Base-by-base conservation (phyloP, 2,113 vertebrate species). In the Solea senegalensis region DNA sequence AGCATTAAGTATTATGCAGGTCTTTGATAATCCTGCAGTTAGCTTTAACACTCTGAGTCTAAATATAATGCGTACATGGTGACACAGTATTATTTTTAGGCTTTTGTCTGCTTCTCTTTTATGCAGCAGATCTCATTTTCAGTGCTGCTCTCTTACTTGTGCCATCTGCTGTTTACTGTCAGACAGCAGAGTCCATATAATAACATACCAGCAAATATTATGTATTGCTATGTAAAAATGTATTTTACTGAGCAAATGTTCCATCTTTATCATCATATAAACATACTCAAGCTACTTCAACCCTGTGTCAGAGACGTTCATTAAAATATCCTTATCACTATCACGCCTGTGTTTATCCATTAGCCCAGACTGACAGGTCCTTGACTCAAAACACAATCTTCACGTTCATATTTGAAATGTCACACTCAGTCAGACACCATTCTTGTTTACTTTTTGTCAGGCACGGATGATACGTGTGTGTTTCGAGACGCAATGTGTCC, bases 141-240 rank as follows among this genome's bases (percentile, higher is more conserved):
- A 65, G n/a, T n/a, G 10, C 34, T 55, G 50, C 6, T 44, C 34
- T 57, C 64, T 16, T 69, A 44, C n/a, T 12, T 5, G 14, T n/a
- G 26, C 80, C 81, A 85, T 79, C 83, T 82, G 78, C 21, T 79
- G 44, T 79, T 80, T 74, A 52, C 59, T 69, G 26, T 64, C 45
- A 44, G 34, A 26, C 69, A 40, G 41, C 10, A 51, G 72, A 74
- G 74, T 76, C 65, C 55, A n/a, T n/a, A n/a, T n/a, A 16, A 57
- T 72, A 56, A 72, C 8, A 69, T 27, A 63, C 51, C 54, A 54
- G n/a, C 9, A 69, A 54, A 43, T 11, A 50, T 48, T 69, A 27
- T 61, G 52, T 21, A 21, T 21, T 21, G 21, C 21, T 16, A 40
- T 53, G 15, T 34, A 11, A 55, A 55, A 26, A 16, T 3, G 34